phyloP scores from a whole-genome alignment of 2,888 invertebrate species.

The Urechis unicinctus region DNA sequence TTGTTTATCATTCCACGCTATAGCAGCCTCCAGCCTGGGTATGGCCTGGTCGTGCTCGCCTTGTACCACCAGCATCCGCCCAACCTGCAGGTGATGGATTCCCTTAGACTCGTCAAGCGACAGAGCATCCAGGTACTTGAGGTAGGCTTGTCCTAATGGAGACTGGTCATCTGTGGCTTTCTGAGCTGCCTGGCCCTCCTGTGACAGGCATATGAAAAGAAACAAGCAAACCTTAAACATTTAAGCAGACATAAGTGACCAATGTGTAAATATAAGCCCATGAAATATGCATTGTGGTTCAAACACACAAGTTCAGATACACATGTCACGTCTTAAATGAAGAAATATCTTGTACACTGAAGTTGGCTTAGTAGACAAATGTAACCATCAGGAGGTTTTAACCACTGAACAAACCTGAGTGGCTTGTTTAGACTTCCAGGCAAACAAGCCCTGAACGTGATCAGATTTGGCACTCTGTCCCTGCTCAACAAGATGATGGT shows the following conservation, averaged over 20 bases:
- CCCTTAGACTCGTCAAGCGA: constrained; percentile 38
- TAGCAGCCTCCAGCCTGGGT: constrained; percentile 36
- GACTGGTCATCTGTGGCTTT: constrained; percentile 41
- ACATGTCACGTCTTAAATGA: too few relatives aligned
- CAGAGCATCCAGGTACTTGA: constrained; percentile 46
- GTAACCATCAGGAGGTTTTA: neutral
- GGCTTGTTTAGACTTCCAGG: constrained; percentile 47
- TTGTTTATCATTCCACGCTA: constrained; percentile 41
- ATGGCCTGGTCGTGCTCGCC: constrained; percentile 44
- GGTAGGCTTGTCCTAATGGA: constrained; percentile 43
- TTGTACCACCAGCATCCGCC: constrained; percentile 41
- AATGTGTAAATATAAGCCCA: too few relatives aligned
- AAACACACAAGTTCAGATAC: too few relatives aligned
- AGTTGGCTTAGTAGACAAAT: neutral
- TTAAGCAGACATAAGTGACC: too few relatives aligned
- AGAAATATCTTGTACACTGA: too few relatives aligned
- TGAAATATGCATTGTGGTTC: too few relatives aligned
- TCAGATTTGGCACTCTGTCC: constrained; percentile 44
- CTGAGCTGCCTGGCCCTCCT: constrained; percentile 47
- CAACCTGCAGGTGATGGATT: constrained; percentile 44
- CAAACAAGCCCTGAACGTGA: constrained; percentile 43
- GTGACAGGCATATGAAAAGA: neutral
- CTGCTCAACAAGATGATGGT: constrained; percentile 36
- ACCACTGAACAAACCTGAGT: constrained; percentile 30
- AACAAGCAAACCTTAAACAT: neutral